A percentile compares a stretch with the other conserved stretches of the same genome.
These are phyloP conservation scores for Bombylius major DNA, from an alignment of 2,888 invertebrate species.

Conservation along the genomic window DNA sequence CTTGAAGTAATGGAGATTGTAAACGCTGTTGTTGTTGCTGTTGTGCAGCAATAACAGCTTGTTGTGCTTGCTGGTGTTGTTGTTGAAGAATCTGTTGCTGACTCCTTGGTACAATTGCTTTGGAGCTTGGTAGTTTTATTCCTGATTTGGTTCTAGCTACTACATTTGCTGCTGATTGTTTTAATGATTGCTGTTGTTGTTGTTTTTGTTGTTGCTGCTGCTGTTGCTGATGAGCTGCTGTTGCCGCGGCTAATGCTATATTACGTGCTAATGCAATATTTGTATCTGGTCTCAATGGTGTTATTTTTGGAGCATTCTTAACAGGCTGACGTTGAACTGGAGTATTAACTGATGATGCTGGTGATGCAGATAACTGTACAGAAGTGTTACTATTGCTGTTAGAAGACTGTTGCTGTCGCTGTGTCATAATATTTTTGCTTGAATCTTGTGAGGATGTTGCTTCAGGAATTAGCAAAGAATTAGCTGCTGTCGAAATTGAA, in stretches of 20 bases:
- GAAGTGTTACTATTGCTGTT: too few species aligned
- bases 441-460: neutral
- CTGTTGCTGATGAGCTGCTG: neutral
- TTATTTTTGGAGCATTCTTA: slow-evolving; percentile 24
- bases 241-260: neutral
- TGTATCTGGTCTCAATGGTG: slow-evolving; percentile 31
- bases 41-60: neutral
- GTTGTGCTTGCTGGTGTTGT: slow-evolving; percentile 1
- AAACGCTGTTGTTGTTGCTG: neutral
- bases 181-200: too few species aligned
- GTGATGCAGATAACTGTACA: too few species aligned
- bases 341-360: neutral
- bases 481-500: neutral
- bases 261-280: neutral
- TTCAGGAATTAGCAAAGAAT: neutral
- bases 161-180: too few species aligned
- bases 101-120: too few species aligned
- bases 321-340: neutral
- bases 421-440: neutral
- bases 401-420: too few species aligned
- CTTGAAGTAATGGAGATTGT: too few species aligned
- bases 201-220: neutral
- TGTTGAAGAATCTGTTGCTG: neutral
- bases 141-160: too few species aligned
- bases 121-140: too few species aligned